Evolutionary conservation across 2,888 invertebrate genomes (phyloP), one percentile per base, ranked within the genome.

Genomic region (Pterostichus niger): DNA sequence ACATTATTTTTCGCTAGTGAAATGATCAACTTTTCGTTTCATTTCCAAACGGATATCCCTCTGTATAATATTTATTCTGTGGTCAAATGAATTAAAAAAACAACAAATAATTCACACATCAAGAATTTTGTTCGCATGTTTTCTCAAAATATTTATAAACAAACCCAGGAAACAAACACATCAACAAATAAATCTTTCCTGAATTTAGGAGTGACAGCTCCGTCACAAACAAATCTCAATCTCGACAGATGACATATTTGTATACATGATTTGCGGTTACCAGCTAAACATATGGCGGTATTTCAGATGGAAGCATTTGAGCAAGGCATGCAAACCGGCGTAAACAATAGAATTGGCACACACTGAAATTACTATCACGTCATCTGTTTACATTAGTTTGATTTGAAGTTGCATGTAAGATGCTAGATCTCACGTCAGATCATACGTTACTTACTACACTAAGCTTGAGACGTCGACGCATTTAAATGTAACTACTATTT

Each of bases 291-390:
- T 71, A 71, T 64, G 68, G 68, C 68, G 40, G 44, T 15, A 56
- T 56, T 56, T 56, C 6, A 56, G 56, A 15, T 56, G 56, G 40
- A 56, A 56, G 56, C 44, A 44, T 40, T 40, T 44, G 68, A 40
- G 68, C 17, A 44, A 9, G 17, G 68, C 68, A 71, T 71, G 68
- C 68, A 44, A 71, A 44, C 44, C 10, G 40, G 10, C 44, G 68
- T 71, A 71, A 71, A 71, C 68, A 71, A 71, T 71, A 17, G 46
- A 71, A 71, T 44, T 71, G 68, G 68, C 68, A 71, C 68, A 71
- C 44, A 40, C 33, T 64, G 40, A 71, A 44, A 71, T 71, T 71
- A 71, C 17, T 71, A 71, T 71, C 68, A 71, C 68, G 68, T 71
- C 68, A 71, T 71, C 44, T 71, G 68, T 71, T 71, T 71, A 64